Evolutionary conservation across 64 coral and sea anemone species (phyloP).

Genomic region (Anthopleura sola): DNA sequence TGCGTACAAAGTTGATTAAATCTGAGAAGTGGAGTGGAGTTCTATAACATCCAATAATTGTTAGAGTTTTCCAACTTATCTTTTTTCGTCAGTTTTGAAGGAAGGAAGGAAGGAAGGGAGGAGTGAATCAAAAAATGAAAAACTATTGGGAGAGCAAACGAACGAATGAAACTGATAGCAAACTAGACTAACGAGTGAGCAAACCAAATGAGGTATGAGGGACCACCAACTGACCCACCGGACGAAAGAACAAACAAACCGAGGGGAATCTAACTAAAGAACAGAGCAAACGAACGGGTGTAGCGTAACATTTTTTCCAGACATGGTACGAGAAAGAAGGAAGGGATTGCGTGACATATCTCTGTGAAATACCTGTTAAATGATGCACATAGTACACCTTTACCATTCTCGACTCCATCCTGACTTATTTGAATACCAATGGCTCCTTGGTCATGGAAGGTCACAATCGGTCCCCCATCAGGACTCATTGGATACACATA

Average conservation of each 20-base stretch:
- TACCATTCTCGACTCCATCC: constrained; percentile 34
- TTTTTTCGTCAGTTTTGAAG: no score
- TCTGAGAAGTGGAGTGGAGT: no score
- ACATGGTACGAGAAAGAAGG: neutral
- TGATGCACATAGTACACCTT: constrained; percentile 30
- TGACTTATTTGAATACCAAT: constrained; percentile 68
- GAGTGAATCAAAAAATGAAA: no score
- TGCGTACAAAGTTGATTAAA: neutral
- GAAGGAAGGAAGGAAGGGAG: no score
- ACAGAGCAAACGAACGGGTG: neutral
- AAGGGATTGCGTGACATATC: neutral
- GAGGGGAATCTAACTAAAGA: no score
- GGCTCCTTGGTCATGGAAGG: constrained; percentile 35
- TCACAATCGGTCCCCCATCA: constrained; percentile 53
- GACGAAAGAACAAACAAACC: neutral
- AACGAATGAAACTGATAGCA: no score
- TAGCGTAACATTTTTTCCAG: neutral
- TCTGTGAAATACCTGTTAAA: constrained; percentile 20
- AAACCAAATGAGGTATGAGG: no score
- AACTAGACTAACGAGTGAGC: no score
- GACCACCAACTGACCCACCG: no score
- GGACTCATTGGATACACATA: constrained; percentile 50
- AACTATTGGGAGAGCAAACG: no score
- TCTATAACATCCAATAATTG: no score
- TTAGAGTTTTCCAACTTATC: no score